Evolutionary conservation across 1,140 invertebrate genomes (phyloP).

Genomic region (Cotesia glomerata): DNA sequence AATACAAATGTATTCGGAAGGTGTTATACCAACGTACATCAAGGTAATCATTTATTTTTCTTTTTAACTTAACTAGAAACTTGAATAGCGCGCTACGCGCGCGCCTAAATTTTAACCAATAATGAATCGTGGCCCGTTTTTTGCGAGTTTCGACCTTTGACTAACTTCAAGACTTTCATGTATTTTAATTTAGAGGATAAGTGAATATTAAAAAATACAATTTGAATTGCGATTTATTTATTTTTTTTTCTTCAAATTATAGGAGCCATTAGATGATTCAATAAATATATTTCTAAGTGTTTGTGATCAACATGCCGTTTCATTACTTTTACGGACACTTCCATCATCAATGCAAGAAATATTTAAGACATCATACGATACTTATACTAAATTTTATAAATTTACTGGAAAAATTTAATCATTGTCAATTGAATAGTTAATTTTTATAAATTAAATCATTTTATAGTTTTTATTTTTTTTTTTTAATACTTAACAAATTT

Average conservation of each 20-base stretch:
- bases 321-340: slow-evolving; percentile 55
- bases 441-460: not conserved
- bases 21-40: slow-evolving; percentile 50
- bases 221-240: too few relatives aligned
- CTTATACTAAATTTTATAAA: slow-evolving; percentile 60
- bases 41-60: slow-evolving; percentile 51
- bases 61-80: too few relatives aligned
- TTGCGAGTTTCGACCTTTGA: too few relatives aligned
- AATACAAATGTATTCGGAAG: slow-evolving; percentile 55
- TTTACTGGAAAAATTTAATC: slow-evolving; percentile 59
- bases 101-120: too few relatives aligned
- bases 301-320: slow-evolving; percentile 57
- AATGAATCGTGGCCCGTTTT: too few relatives aligned
- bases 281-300: slow-evolving; percentile 55
- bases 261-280: slow-evolving; percentile 54
- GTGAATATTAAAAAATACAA: too few relatives aligned
- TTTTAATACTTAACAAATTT: too few relatives aligned
- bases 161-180: too few relatives aligned
- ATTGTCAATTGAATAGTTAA: not conserved
- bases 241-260: slow-evolving; percentile 23
- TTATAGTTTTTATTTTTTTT: not conserved
- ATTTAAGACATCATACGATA: slow-evolving; percentile 54
- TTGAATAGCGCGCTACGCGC: too few relatives aligned
- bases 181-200: too few relatives aligned
- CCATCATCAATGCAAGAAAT: slow-evolving; percentile 54